phyloP scores from a whole-genome alignment of 2,888 invertebrate genomes.

The Chaetogeoica ovagalla region DNA sequence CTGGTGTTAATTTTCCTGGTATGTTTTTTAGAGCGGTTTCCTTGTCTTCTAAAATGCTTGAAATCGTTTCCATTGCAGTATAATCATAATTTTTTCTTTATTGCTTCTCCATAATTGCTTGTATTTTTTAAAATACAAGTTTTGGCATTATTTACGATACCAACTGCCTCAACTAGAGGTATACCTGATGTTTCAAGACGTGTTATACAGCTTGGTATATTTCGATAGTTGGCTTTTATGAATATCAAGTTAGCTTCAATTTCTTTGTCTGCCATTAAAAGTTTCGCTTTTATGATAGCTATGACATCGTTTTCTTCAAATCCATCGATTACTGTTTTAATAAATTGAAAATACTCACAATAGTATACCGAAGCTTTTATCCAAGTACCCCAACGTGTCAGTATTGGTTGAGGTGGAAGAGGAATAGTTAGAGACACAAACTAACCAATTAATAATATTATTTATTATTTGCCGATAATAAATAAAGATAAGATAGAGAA shows the following conservation, averaged over 20 bases:
- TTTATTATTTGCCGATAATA: conserved; percentile 56
- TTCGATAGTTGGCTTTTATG: too few species aligned
- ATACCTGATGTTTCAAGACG: conserved; percentile 11
- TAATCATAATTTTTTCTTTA: conserved; percentile 10
- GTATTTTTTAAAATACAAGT: conserved; percentile 1
- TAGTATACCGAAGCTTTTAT: too few species aligned
- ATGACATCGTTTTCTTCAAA: conserved; percentile 46
- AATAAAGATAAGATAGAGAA: conserved; percentile 40
- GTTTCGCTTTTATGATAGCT: conserved; percentile 8
- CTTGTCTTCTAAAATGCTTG: conserved; percentile 15
- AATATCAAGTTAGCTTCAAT: conserved; percentile 8
- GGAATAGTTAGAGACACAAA: conserved; percentile 55
- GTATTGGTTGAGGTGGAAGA: conserved; percentile 56
- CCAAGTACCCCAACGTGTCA: too few species aligned
- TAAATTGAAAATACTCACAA: too few species aligned
- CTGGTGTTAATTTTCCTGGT: conserved; percentile 1
- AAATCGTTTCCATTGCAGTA: background rate
- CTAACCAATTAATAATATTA: conserved; percentile 55
- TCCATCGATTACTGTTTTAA: conserved; percentile 47
- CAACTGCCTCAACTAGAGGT: background rate
- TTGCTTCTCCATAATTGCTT: background rate
- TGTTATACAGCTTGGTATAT: conserved; percentile 10
- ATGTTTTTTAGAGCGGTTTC: background rate
- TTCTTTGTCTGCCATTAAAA: conserved; percentile 5
- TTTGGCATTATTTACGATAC: too few species aligned